A percentile compares a stretch with the other conserved stretches of the same genome.
phyloP scores from a whole-genome alignment of 2,888 invertebrate species.

The Trilocha varians region DNA sequence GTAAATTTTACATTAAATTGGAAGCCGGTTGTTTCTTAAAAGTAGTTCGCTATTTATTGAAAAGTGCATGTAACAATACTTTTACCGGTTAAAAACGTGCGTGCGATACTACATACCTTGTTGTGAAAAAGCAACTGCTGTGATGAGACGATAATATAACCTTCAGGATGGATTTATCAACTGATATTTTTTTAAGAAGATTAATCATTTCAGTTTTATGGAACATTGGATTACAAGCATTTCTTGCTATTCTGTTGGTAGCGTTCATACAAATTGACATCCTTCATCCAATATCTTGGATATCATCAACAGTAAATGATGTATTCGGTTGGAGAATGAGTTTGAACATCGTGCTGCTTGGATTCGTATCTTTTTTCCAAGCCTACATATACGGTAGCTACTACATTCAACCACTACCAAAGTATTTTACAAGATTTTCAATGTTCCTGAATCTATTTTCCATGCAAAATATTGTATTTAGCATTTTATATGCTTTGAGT shows the following conservation, averaged over 20 bases:
- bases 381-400: conserved; percentile 81
- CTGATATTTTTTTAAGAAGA: conserved; percentile 75
- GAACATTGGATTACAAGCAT: conserved; percentile 72
- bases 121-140: too few species aligned
- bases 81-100: too few species aligned
- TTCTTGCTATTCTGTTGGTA: conserved; percentile 63
- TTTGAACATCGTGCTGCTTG: conserved; percentile 76
- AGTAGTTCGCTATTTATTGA: too few species aligned
- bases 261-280: conserved; percentile 75
- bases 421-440: conserved; percentile 77
- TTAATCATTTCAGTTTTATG: conserved; percentile 74
- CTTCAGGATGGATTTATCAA: conserved; percentile 43
- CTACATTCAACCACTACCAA: conserved; percentile 75
- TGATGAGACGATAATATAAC: conserved; percentile 5
- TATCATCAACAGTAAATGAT: conserved; percentile 72
- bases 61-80: too few species aligned
- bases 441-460: conserved; percentile 77
- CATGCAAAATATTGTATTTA: conserved; percentile 71
- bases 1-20: too few species aligned
- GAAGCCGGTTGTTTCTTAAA: too few species aligned
- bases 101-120: too few species aligned
- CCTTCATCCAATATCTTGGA: conserved; percentile 77
- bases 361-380: conserved; percentile 77
- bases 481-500: conserved; percentile 73
- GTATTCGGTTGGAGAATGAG: conserved; percentile 77